A percentile compares a stretch with the other conserved stretches of the same genome.
Evolutionary conservation across 2,113 vertebrate genomes (phyloP).

Genomic region (Aplodontia rufa): DNA sequence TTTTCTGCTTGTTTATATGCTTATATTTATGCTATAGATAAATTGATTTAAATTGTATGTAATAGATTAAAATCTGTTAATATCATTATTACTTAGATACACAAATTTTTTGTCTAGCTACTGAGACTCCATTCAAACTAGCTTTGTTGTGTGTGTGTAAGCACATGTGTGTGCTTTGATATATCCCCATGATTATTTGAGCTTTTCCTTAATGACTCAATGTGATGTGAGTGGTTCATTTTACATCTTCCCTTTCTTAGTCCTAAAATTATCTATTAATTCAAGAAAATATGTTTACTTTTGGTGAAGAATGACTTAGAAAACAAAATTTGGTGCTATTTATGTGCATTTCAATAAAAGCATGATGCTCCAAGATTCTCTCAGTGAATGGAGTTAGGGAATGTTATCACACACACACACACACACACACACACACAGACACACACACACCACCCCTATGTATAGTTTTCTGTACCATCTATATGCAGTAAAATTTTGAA

Average conservation of each 20-base stretch:
- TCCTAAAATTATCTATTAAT: neutral
- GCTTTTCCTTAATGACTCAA: too few relatives aligned
- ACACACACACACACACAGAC: neutral
- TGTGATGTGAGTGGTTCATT: neutral
- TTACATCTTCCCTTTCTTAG: neutral
- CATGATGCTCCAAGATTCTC: neutral
- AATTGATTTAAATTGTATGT: neutral
- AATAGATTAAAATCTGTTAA: neutral
- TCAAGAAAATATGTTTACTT: neutral
- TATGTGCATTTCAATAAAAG: neutral
- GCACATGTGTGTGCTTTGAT: neutral
- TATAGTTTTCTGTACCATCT: neutral
- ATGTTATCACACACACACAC: neutral
- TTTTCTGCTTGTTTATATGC: neutral
- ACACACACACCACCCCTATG: neutral
- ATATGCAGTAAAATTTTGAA: neutral
- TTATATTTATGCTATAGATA: neutral
- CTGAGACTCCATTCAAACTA: neutral
- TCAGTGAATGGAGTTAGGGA: neutral
- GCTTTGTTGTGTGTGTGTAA: neutral
- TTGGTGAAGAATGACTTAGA: neutral
- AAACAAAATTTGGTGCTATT: neutral
- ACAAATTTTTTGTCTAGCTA: neutral
- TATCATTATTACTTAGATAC: neutral
- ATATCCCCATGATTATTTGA: neutral